Evolutionary conservation across 2,888 invertebrate species (phyloP).

Genomic region (Plutella xylostella): DNA sequence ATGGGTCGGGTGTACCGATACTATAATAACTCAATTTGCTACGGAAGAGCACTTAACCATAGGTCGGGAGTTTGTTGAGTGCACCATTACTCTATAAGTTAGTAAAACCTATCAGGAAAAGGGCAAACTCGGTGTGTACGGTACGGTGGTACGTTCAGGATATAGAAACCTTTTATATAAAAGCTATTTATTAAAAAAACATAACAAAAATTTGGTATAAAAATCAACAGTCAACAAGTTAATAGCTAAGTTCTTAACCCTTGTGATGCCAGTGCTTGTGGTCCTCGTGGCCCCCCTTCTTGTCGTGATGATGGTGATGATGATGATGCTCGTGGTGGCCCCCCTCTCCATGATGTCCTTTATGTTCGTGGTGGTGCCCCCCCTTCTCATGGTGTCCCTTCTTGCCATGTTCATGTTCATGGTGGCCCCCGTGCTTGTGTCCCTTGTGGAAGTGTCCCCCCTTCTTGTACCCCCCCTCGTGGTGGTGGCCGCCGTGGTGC

Average conservation of each 20-base stretch:
- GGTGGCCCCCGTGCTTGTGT: constrained; percentile 80
- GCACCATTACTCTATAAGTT: too few species aligned
- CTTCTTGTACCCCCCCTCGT: constrained; percentile 82
- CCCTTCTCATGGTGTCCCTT: constrained; percentile 82
- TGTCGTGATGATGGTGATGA: constrained; percentile 78
- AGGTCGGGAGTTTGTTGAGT: too few species aligned
- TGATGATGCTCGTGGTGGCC: constrained; percentile 82
- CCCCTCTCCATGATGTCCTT: constrained; percentile 81
- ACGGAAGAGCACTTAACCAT: too few species aligned
- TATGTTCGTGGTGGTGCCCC: constrained; percentile 80
- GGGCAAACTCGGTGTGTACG: too few species aligned
- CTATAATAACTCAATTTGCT: too few species aligned
- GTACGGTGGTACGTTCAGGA: not conserved
- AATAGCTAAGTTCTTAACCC: constrained; percentile 33
- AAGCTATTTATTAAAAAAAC: constrained; percentile 23
- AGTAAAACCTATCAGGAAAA: too few species aligned
- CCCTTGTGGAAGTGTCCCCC: constrained; percentile 84
- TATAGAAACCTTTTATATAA: not conserved
- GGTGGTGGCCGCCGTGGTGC: constrained; percentile 81
- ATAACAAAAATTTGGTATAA: constrained; percentile 26
- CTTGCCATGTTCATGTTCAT: constrained; percentile 82
- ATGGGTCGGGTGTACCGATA: too few species aligned
- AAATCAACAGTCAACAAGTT: constrained; percentile 34
- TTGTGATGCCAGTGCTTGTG: constrained; percentile 83
- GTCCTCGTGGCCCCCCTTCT: constrained; percentile 83